Evolutionary conservation across 1,140 invertebrate species (phyloP), one percentile per base, ranked within the genome.

Genomic region (Scaptomyza pallida): DNA sequence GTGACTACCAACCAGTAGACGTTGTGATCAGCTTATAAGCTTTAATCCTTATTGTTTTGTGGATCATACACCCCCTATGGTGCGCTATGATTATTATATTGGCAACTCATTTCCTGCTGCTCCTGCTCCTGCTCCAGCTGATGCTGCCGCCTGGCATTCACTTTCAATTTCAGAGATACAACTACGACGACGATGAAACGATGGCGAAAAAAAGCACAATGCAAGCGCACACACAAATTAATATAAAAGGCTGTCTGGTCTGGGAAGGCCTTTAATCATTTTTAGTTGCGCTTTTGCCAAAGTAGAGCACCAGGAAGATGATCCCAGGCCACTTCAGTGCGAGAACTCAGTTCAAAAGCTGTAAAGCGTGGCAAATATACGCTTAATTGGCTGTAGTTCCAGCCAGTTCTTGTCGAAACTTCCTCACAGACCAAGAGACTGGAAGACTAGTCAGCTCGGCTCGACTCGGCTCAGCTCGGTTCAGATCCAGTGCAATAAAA

Each of bases 331-430:
- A 21, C 19, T 21, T 21, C 4, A 21, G 2, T 21, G 2, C 19
- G 19, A 21, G 19, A n/a, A n/a, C 4, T 4, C 61, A 35, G 47
- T 41, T 2, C 41, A 26, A 85, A 78, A 86, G 78, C 81, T 90
- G 78, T 88, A 88, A 89, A 90, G 88, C 86, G 86, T 89, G 88
- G 81, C 88, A 79, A 89, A 89, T 89, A 89, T 78, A 75, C 78
- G 82, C 88, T 90, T 89, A 89, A 89, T 89, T 89, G 86, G 86
- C 83, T 82, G 64, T 73, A 74, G 75, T 69, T 55, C 59, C 62
- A 37, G 33, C 12, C 12, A 37, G 12, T 9, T 30, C 26, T 30
- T 30, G 6, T 30, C 62, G 74, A 23, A 50, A 30, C 23, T 44
- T 16, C 23, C n/a, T 19, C 12, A 35, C 35, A 9, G 15, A n/a